Base-by-base conservation (phyloP, 2,888 invertebrate species). In the Hypselothyrea guttata region DNA sequence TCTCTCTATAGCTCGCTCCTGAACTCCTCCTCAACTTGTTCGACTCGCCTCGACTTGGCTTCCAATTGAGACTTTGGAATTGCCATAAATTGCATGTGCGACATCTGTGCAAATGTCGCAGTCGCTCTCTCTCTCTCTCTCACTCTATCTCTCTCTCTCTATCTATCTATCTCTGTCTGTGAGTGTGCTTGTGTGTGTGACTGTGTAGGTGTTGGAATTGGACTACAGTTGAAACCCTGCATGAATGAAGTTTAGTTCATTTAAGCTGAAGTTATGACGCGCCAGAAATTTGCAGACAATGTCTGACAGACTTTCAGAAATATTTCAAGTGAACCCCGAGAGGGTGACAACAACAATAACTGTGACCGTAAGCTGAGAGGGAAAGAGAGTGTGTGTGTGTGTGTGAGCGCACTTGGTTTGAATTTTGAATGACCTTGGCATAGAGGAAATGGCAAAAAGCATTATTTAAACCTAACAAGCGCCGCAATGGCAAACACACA, bases 391-490 rank as follows among this genome's bases (percentile, higher is more conserved):
- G 47, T 71, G 56, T 42, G 46, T 60, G 59, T 62, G 44, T 35
- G 22, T 72, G 49, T 47, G 33, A 58, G 65, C 62, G 58, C 63
- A 70, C 78, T 85, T 81, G 84, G 84, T 88, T 84, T 89, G 90
- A 89, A 89, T 90, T 89, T 88, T 84, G 86, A 89, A 89, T 89
- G 90, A 89, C 89, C 90, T 89, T 89, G 89, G 89, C 87, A 88
- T 82, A 87, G 83, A 78, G 75, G 86, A 86, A 85, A 69, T 75
- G 76, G 79, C 76, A 78, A 74, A 86, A 79, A 66, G 78, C 84
- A 86, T 86, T 82, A 87, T 81, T 87, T 83, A 75, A 87, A 84
- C 73, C 73, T 75, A 77, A 73, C 83, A 69, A 76, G 76, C 74
- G 69, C 67, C 67, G 76, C 81, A 73, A 54, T 75, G 85, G 79